Evolutionary conservation across 2,797 vertebrate genomes (phyloP), one percentile per base, ranked within the genome.

Genomic region (Iguana delicatissima): DNA sequence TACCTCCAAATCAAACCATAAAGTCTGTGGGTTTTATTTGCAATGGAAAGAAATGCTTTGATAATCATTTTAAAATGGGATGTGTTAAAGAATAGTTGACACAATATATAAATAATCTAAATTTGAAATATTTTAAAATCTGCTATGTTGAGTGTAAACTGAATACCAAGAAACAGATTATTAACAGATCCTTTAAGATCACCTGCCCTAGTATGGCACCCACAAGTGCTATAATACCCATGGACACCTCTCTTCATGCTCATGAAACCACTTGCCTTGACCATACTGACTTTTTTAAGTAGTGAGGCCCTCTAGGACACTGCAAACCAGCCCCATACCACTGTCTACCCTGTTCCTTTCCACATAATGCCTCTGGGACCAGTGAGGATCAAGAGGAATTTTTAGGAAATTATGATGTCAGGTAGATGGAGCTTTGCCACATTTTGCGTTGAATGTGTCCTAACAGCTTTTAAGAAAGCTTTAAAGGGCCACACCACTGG

Each of bases 1-100:
- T 90, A 94, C 82, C 90, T 95, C 86, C 80, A 93, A 94, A 92
- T 85, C 92, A 81, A 92, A 22, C 80, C 91, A 88, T 46, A 94
- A 92, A 82, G 76, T 88, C 90, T 90, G 91, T 74, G 93, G 88
- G 46, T 74, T 92, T 79, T 93, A 46, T 91, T 52, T 81, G 74
- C 67, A 79, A 67, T 38, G 57, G 83, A 67, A 26, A 57, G 57
- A 89, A 89, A 67, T 73, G 62, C 22, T 84, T 89, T 89, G 29
- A 50, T 77, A 35, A 73, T 77, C 35, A 12, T 89, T 89, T 59
- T 82, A 59, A 32, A 59, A 77, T 77, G 59, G 24, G 57, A 77
- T 89, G 73, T 42, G 32, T 52, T 89, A 89, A 77, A 84, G 59
- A 29, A 77, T 50, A 82, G 73, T 42, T 57, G 29, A 38, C 32